Evolutionary conservation across 2,797 vertebrate species (phyloP).

Genomic region (Lepidocolaptes lacrymiger): DNA sequence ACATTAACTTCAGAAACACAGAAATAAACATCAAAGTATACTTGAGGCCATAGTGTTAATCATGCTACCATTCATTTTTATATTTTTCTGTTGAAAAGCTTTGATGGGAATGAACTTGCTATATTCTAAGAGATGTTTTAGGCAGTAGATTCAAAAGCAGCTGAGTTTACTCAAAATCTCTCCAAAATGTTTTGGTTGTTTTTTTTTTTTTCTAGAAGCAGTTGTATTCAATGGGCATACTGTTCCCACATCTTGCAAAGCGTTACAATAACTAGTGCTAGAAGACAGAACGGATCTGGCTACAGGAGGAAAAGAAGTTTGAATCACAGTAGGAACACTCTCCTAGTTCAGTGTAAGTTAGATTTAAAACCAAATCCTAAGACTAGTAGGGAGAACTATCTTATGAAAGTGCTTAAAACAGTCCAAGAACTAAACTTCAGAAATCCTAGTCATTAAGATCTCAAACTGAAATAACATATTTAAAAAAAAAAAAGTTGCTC

Average conservation of each 20-base stretch:
- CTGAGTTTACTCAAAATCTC: not conserved
- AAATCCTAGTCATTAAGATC: not conserved
- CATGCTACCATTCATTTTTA: not conserved
- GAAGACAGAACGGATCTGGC: not conserved
- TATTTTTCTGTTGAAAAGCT: not conserved
- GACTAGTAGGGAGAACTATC: not conserved
- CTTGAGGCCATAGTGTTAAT: not conserved
- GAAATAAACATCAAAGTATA: slow-evolving; percentile 27
- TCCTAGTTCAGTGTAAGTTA: not conserved
- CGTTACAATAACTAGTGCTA: not conserved
- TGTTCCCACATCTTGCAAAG: not conserved
- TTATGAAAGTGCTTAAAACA: not conserved
- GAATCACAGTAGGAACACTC: not conserved
- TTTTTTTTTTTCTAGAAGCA: not conserved
- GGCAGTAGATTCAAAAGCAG: not conserved
- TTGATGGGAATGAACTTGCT: not conserved
- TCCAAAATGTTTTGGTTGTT: not conserved
- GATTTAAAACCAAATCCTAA: not conserved
- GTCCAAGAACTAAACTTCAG: not conserved
- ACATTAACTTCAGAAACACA: not conserved
- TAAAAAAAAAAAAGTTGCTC: not conserved
- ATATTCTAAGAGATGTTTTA: not conserved
- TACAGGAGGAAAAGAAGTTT: not conserved
- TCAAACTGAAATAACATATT: not conserved
- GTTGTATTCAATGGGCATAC: not conserved